Evolutionary conservation across 2,113 vertebrate species (phyloP).

Genomic region (Festucalex cinctus): DNA sequence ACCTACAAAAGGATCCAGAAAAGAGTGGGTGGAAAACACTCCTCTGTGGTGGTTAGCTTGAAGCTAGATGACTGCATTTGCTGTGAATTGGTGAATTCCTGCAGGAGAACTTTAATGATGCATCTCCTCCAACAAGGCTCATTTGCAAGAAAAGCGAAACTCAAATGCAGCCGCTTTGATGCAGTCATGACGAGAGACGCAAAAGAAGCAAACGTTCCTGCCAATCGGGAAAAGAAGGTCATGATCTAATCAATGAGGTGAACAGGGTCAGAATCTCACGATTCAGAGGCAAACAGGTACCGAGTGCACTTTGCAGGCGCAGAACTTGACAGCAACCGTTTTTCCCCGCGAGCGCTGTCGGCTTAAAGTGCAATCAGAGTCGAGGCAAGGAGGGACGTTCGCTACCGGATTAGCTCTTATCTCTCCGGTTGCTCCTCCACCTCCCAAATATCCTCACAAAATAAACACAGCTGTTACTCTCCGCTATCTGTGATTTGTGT

Average conservation of each 20-base stretch:
- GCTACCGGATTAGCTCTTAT: slow-evolving; percentile 32
- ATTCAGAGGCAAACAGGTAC: slow-evolving; percentile 19
- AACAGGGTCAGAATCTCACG: slow-evolving; percentile 44
- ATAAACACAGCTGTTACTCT: slow-evolving; percentile 68
- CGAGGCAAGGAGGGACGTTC: slow-evolving; percentile 15
- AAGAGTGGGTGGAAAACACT: slow-evolving; percentile 31
- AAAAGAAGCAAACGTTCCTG: neutral
- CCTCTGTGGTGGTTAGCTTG: neutral
- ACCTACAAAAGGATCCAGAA: slow-evolving; percentile 44
- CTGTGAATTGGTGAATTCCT: slow-evolving; percentile 49
- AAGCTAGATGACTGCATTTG: slow-evolving; percentile 38
- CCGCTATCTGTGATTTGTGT: slow-evolving; percentile 50
- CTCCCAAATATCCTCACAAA: slow-evolving; percentile 46
- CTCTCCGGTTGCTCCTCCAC: slow-evolving; percentile 27
- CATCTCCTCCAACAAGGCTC: neutral
- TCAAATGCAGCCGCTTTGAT: neutral
- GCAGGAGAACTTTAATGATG: slow-evolving; percentile 24
- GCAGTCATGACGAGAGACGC: neutral
- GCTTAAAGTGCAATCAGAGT: slow-evolving; percentile 12
- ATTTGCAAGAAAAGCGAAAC: neutral
- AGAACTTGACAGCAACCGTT: slow-evolving; percentile 16
- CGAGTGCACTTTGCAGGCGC: slow-evolving; percentile 8
- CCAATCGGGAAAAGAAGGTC: slow-evolving; percentile 3
- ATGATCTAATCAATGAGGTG: slow-evolving; percentile 26
- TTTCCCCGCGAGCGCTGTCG: slow-evolving; percentile 24